phyloP scores from a whole-genome alignment of 2,888 invertebrate species.

The Notodonta dromedarius region DNA sequence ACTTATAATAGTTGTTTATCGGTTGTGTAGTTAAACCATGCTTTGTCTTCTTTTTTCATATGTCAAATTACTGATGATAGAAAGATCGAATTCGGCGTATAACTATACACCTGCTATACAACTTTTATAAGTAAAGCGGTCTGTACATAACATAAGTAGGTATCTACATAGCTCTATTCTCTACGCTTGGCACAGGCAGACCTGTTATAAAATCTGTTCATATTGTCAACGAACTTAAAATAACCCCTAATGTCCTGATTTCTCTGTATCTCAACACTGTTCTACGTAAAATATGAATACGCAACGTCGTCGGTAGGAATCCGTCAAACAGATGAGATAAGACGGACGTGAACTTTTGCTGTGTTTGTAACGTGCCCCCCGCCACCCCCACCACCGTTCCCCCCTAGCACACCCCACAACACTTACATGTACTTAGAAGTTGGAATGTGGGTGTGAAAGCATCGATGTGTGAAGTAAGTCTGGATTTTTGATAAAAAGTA shows the following conservation, averaged over 20 bases:
- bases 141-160: too few species aligned
- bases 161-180: too few species aligned
- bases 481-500: neutral
- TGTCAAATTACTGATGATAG: too few species aligned
- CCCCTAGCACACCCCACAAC: constrained; percentile 34
- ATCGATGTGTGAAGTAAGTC: constrained; percentile 16
- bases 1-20: too few species aligned
- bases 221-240: neutral
- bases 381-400: constrained; percentile 27
- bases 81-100: too few species aligned
- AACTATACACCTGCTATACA: too few species aligned
- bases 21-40: too few species aligned
- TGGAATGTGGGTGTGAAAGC: constrained; percentile 39
- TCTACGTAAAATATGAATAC: constrained; percentile 78
- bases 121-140: too few species aligned
- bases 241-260: neutral
- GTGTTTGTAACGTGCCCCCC: constrained; percentile 52
- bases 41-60: too few species aligned
- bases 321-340: constrained; percentile 83
- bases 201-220: too few species aligned
- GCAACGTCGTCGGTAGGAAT: constrained; percentile 75
- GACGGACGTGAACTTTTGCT: constrained; percentile 78
- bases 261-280: constrained; percentile 23
- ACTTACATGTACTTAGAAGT: constrained; percentile 44
- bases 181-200: too few species aligned